Evolutionary conservation across 2,113 vertebrate species (phyloP).

Genomic region (Dipodomys spectabilis): DNA sequence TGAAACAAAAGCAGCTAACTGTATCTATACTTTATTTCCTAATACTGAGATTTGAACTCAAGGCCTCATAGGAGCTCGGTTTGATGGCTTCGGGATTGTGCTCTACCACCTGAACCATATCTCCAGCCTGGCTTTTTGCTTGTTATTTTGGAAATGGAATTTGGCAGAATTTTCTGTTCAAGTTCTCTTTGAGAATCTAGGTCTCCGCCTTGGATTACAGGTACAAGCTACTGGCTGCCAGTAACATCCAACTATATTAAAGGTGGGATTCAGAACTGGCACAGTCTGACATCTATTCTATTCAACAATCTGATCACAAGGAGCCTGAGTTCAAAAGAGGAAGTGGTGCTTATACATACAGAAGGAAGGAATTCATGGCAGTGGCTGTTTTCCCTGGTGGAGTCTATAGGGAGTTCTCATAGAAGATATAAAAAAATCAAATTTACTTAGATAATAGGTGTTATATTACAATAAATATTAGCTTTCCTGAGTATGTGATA

Average conservation of each 20-base stretch:
- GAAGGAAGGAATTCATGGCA: neutral
- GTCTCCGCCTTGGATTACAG: no score
- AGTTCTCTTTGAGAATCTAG: no score
- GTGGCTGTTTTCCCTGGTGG: neutral
- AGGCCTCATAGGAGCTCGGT: no score
- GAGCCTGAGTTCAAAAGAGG: neutral
- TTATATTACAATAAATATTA: neutral
- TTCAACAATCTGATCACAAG: neutral
- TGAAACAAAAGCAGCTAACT: neutral
- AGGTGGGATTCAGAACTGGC: neutral
- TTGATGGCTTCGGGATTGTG: no score
- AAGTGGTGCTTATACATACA: neutral
- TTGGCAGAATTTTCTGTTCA: no score
- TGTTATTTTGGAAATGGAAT: no score
- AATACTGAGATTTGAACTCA: no score
- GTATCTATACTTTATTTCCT: no score
- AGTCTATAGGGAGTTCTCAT: neutral
- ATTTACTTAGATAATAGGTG: neutral
- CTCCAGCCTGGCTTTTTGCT: no score
- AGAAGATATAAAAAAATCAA: neutral
- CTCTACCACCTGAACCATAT: no score
- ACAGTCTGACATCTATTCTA: neutral
- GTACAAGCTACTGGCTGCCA: no score
- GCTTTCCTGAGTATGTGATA: neutral
- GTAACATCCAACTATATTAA: no score